A percentile compares a stretch with the other conserved stretches of the same genome.
phyloP scores from a whole-genome alignment of 2,113 vertebrate genomes.

The Emberiza fucata region DNA sequence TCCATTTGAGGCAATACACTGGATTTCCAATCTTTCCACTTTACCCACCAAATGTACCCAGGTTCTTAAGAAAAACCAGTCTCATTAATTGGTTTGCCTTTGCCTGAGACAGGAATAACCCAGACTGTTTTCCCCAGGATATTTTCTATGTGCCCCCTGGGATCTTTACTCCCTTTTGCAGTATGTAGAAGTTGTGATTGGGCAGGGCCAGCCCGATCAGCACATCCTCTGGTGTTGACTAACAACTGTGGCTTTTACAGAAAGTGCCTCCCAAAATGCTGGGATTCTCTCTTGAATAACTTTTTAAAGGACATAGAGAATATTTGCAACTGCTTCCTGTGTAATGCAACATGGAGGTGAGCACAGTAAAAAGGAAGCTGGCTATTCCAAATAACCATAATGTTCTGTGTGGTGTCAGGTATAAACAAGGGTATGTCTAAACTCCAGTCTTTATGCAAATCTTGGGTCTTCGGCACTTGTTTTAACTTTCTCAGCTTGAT shows the following conservation, averaged over 20 bases:
- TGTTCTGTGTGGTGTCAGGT: neutral
- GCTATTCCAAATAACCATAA: neutral
- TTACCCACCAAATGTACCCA: neutral
- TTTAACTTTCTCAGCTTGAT: neutral
- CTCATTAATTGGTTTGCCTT: fast-evolving
- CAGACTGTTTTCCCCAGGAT: neutral
- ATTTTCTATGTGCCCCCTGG: neutral
- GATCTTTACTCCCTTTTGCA: neutral
- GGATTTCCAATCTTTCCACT: neutral
- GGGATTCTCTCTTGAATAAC: neutral
- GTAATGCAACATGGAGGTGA: neutral
- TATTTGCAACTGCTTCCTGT: neutral
- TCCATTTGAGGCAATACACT: neutral
- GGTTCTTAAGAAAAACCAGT: neutral
- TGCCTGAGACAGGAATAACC: neutral
- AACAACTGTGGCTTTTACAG: neutral
- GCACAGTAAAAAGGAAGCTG: neutral
- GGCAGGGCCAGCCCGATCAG: neutral
- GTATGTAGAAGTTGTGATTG: neutral
- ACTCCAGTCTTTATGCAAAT: neutral
- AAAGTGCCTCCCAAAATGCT: neutral
- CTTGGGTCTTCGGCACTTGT: neutral
- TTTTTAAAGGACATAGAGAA: neutral
- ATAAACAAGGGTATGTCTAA: neutral
- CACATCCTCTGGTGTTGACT: neutral